These are phyloP conservation scores for Sapayoa aenigma DNA, from an alignment of 2,113 vertebrate genomes.

Conservation along the genomic window DNA sequence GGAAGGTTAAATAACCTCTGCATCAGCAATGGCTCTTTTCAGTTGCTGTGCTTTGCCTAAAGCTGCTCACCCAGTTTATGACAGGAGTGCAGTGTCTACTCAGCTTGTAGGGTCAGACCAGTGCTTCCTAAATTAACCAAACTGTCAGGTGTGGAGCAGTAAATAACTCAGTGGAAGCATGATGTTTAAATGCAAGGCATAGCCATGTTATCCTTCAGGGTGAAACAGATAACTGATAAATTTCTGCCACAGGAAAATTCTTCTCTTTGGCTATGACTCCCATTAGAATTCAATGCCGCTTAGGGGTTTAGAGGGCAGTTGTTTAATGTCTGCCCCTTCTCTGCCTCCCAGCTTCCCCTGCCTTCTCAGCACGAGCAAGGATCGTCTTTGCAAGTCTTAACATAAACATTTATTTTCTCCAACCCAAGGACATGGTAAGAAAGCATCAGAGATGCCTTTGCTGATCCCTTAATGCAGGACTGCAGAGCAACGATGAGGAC, in stretches of 20 bases:
- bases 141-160: background rate
- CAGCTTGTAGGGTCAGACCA: background rate
- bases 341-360: background rate
- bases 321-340: background rate
- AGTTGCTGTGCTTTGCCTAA: background rate
- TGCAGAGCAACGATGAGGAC: background rate
- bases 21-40: background rate
- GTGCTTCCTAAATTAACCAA: background rate
- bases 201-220: background rate
- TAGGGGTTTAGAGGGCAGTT: background rate
- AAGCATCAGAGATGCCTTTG: background rate
- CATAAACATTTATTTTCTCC: background rate
- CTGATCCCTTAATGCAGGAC: background rate
- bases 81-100: background rate
- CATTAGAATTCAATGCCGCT: background rate
- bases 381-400: background rate
- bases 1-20: background rate
- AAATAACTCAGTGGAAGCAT: background rate
- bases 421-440: background rate
- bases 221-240: background rate
- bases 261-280: background rate
- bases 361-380: rapidly evolving
- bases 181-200: background rate
- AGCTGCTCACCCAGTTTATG: background rate
- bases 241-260: background rate